Percentiles rank a stretch among this genome's conserved stretches.
Conservation (phyloP, 2,113 vertebrate species). For the Xiphias gladius region DNA sequence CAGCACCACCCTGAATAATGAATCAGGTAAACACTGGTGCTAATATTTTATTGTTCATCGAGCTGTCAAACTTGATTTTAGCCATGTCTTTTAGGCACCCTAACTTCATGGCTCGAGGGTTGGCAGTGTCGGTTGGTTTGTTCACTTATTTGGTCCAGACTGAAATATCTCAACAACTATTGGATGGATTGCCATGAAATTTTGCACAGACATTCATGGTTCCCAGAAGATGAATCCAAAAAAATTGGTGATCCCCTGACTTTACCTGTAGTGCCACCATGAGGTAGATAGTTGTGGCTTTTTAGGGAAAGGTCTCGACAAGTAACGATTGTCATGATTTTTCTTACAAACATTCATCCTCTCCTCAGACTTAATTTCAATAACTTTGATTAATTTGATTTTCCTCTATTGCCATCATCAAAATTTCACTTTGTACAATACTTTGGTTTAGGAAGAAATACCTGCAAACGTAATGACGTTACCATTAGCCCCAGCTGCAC, state of each 20-base stretch:
- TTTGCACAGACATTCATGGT: neutral
- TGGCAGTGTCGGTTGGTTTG: neutral
- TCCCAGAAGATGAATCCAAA: neutral
- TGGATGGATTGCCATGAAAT: neutral
- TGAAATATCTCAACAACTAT: neutral
- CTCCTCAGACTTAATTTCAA: neutral
- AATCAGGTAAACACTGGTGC: constrained; percentile 81
- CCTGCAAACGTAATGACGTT: neutral
- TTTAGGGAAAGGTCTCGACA: neutral
- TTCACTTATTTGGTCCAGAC: neutral
- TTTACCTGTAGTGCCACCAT: neutral
- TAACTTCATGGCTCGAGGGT: neutral
- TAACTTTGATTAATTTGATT: neutral
- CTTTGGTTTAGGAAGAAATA: no score
- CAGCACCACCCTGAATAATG: constrained; percentile 80
- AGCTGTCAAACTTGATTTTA: neutral
- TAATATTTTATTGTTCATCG: neutral
- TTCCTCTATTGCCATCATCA: neutral
- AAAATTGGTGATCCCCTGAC: neutral
- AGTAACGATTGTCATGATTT: neutral
- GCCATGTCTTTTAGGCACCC: neutral
- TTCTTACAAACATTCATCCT: no score
- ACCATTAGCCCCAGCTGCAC: neutral
- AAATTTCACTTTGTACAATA: neutral
- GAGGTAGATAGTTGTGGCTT: neutral